Conservation (phyloP, 2,888 invertebrate species). For the Ashinkailepas kermadecensis region DNA sequence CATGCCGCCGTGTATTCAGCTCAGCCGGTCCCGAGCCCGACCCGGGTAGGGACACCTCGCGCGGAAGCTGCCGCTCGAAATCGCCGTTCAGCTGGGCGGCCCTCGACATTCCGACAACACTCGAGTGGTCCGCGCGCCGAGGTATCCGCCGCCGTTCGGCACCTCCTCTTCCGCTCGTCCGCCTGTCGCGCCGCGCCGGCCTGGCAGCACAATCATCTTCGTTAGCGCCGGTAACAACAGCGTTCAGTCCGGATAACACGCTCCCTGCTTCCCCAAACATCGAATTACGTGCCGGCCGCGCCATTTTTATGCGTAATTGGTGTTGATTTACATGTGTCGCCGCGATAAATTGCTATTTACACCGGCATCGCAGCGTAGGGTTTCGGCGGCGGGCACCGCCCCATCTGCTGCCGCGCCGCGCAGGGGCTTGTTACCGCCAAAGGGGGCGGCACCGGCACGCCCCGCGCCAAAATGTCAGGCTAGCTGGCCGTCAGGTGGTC, state of each 20-base stretch:
- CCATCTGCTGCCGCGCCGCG: not conserved
- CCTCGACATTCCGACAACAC: slow-evolving; percentile 11
- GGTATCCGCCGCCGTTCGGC: not conserved
- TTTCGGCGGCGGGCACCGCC: not conserved
- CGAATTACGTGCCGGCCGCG: not conserved
- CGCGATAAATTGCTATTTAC: slow-evolving; percentile 17
- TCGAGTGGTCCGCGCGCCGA: not conserved
- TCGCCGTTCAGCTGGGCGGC: not conserved
- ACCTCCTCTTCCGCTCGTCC: not conserved
- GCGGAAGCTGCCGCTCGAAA: not conserved
- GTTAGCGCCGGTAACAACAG: slow-evolving; percentile 2
- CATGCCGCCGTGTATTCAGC: too few relatives aligned
- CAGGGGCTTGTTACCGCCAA: not conserved
- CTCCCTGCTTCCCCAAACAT: slow-evolving; percentile 6
- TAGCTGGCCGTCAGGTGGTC: too few relatives aligned
- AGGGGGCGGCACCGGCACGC: too few relatives aligned
- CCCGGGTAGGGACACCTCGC: not conserved
- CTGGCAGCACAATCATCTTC: not conserved
- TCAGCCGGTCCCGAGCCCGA: too few relatives aligned
- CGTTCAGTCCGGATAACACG: not conserved
- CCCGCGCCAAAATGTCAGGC: too few relatives aligned
- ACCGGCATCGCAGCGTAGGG: not conserved
- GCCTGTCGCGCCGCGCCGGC: not conserved
- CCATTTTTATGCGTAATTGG: slow-evolving; percentile 16
- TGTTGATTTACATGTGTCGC: slow-evolving; percentile 19